These are phyloP conservation scores for Cryptotermes secundus DNA, from an alignment of 1,140 invertebrate genomes.

Conservation along the genomic window DNA sequence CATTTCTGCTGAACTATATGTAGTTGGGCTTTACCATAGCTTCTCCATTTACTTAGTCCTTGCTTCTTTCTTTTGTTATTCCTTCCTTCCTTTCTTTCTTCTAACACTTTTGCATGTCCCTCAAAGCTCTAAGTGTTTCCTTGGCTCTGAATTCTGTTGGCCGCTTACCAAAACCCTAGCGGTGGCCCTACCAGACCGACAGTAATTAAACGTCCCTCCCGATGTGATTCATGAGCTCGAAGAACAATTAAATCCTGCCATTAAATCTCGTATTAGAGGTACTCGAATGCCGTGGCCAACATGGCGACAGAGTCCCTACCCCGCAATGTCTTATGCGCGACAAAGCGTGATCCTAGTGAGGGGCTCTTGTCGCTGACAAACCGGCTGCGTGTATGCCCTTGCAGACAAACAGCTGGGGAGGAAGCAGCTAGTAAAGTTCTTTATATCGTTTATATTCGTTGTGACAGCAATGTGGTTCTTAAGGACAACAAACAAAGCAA, in stretches of 20 bases:
- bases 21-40: too few relatives aligned
- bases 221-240: constrained; percentile 25
- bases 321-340: neutral
- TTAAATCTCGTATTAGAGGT: constrained; percentile 32
- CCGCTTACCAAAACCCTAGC: constrained; percentile 15
- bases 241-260: constrained; percentile 30
- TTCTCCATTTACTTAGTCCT: too few relatives aligned
- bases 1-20: too few relatives aligned
- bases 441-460: too few relatives aligned
- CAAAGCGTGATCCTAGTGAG: neutral
- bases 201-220: constrained; percentile 30
- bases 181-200: neutral
- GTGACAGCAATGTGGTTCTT: too few relatives aligned
- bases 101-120: too few relatives aligned
- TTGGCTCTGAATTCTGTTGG: neutral
- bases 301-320: too few relatives aligned
- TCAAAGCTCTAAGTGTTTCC: too few relatives aligned
- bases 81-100: too few relatives aligned
- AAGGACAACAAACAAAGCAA: too few relatives aligned
- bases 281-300: neutral
- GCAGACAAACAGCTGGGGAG: neutral
- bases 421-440: neutral
- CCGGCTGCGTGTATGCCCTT: neutral
- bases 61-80: too few relatives aligned
- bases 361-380: neutral